A percentile compares a stretch with the other conserved stretches of the same genome.
Evolutionary conservation across 1,140 invertebrate genomes (phyloP).

Genomic region (Magallana ariakensis): DNA sequence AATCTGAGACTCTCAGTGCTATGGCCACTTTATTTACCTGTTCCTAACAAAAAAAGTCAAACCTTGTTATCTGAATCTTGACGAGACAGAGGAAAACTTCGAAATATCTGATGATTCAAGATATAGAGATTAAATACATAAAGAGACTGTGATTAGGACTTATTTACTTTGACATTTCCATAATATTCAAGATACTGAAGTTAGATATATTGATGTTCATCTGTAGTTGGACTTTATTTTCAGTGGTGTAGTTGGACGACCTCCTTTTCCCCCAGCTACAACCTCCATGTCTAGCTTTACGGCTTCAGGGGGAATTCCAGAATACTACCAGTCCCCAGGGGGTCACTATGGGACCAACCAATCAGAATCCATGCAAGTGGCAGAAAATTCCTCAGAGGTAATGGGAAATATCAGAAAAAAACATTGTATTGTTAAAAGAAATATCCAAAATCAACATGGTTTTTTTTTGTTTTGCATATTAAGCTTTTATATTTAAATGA

Average conservation of each 20-base stretch:
- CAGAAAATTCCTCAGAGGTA: slow-evolving; percentile 14
- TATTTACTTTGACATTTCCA: neutral
- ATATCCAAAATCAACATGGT: neutral
- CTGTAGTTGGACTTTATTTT: neutral
- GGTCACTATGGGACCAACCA: slow-evolving; percentile 17
- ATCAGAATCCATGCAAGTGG: neutral
- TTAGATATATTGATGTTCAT: neutral
- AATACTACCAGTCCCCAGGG: neutral
- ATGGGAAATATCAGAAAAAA: neutral
- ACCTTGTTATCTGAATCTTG: neutral
- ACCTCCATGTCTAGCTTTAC: neutral
- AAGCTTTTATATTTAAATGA: neutral
- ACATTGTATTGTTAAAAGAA: neutral
- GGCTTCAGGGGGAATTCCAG: neutral
- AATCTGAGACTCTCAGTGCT: too few relatives aligned
- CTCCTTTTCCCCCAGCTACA: slow-evolving; percentile 19
- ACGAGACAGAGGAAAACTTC: neutral
- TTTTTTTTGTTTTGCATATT: too few relatives aligned
- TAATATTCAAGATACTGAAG: neutral
- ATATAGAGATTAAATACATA: neutral
- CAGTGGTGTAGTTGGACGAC: slow-evolving; percentile 26
- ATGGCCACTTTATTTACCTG: too few relatives aligned
- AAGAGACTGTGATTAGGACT: neutral
- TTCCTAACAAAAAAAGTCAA: too few relatives aligned
- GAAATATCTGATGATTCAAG: neutral